A percentile compares a stretch with the other conserved stretches of the same genome.
phyloP scores from a whole-genome alignment of 2,113 vertebrate genomes.

The Zeus faber region DNA sequence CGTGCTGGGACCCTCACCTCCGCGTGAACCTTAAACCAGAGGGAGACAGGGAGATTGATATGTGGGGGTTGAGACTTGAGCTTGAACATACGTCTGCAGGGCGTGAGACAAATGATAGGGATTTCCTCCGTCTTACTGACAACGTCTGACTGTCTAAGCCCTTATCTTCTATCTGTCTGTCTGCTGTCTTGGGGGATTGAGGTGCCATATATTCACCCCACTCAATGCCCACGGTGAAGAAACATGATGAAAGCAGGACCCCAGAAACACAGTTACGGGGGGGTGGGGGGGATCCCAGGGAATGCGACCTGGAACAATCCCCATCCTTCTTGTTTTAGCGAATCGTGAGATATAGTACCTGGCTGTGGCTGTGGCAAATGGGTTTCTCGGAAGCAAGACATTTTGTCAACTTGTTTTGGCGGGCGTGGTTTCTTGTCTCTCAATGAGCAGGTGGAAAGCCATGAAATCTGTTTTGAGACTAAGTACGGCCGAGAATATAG shows the following conservation, averaged over 20 bases:
- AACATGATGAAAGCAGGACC: conserved; percentile 38
- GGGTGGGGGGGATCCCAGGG: too few relatives aligned
- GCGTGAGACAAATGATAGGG: conserved; percentile 64
- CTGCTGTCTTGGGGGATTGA: conserved; percentile 22
- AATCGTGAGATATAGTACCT: too few relatives aligned
- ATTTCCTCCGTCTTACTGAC: conserved; percentile 61
- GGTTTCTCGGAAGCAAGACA: conserved; percentile 15
- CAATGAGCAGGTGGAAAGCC: conserved; percentile 27
- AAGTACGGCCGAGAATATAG: not conserved
- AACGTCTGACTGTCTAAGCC: conserved; percentile 53
- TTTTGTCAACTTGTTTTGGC: not conserved
- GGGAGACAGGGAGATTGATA: conserved; percentile 10
- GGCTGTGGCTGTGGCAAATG: too few relatives aligned
- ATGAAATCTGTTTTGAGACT: conserved; percentile 6
- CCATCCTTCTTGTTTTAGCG: too few relatives aligned
- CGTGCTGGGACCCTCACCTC: conserved; percentile 60
- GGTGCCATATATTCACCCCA: conserved; percentile 10
- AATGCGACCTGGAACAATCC: too few relatives aligned
- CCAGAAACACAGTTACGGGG: too few relatives aligned
- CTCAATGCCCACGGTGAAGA: conserved; percentile 11
- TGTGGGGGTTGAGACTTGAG: conserved; percentile 55
- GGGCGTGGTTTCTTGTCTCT: too few relatives aligned
- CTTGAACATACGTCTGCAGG: conserved; percentile 66
- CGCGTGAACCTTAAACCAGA: conserved; percentile 61
- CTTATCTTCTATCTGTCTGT: conserved; percentile 50